Conservation (phyloP, 2,888 invertebrate genomes). For the Athalia cordata region DNA sequence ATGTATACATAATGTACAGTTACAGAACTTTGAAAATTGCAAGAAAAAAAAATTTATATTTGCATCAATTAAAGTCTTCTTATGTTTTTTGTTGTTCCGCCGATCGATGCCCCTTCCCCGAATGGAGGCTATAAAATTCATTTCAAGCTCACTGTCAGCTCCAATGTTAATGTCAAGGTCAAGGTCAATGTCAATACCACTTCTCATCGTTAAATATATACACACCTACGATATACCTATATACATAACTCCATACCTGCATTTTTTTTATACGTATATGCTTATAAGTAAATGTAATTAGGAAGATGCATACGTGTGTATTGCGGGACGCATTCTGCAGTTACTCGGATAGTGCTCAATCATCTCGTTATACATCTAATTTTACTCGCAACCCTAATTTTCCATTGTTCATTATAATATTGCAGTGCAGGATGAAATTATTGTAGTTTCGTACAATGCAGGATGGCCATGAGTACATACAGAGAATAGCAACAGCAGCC, state of each 20-base stretch:
- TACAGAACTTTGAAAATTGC: not conserved
- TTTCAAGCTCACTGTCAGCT: slow-evolving; percentile 11
- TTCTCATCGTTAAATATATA: slow-evolving; percentile 1
- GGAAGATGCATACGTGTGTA: not conserved
- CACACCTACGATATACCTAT: not conserved
- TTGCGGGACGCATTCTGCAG: no score
- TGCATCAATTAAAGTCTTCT: not conserved
- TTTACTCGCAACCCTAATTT: no score
- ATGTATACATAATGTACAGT: not conserved
- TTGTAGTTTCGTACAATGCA: no score
- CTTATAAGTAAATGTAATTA: not conserved
- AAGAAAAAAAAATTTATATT: not conserved
- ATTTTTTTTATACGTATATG: not conserved
- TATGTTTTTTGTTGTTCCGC: no score
- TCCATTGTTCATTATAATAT: no score
- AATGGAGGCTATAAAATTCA: not conserved
- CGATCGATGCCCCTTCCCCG: no score
- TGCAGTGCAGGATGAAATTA: no score
- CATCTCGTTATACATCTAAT: no score
- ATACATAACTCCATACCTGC: not conserved
- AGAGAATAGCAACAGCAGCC: no score
- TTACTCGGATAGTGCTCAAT: no score
- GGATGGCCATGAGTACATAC: no score
- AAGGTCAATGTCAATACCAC: not conserved
- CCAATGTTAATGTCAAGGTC: not conserved